phyloP scores from a whole-genome alignment of 2,888 invertebrate species.

The Stenodera caucasica region DNA sequence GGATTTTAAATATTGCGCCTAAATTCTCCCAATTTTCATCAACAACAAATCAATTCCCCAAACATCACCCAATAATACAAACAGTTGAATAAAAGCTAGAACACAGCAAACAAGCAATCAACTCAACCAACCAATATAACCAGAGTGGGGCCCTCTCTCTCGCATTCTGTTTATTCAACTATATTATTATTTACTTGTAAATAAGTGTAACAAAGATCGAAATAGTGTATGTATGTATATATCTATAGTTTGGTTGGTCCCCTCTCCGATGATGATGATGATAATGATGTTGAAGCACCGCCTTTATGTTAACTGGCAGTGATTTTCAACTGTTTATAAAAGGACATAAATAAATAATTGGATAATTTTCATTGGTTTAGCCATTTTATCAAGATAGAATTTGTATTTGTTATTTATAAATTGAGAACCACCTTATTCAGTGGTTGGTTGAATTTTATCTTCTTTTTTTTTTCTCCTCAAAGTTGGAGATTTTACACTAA shows the following conservation, averaged over 20 bases:
- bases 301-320: not conserved
- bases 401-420: not conserved
- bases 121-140: not conserved
- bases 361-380: not conserved
- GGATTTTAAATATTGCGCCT: no score
- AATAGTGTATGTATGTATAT: not conserved
- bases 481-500: no score
- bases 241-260: not conserved
- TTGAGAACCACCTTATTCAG: not conserved
- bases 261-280: not conserved
- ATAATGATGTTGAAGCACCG: not conserved
- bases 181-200: not conserved
- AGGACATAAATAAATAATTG: not conserved
- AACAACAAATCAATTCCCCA: not conserved
- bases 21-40: no score
- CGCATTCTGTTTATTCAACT: not conserved
- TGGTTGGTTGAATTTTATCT: not conserved
- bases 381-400: not conserved
- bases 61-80: not conserved
- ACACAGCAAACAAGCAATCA: not conserved
- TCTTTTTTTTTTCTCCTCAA: no score
- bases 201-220: not conserved
- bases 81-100: slow-evolving; percentile 1
- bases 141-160: not conserved
- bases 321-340: no score